Evolutionary conservation across 2,797 vertebrate species (phyloP).

Genomic region (Lagodon rhomboides): DNA sequence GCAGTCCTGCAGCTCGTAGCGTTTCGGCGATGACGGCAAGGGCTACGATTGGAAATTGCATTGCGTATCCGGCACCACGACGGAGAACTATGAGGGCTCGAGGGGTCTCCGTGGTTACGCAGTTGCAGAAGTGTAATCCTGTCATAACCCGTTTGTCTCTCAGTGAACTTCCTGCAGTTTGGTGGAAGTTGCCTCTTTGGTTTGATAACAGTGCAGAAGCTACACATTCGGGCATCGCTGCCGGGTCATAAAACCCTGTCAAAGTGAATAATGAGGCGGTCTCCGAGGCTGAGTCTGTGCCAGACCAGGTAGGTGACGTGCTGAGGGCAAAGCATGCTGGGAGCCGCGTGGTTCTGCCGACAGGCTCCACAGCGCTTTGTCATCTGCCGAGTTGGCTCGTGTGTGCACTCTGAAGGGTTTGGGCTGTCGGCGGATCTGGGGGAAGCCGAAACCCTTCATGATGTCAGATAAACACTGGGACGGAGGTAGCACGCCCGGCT

Average conservation of each 20-base stretch:
- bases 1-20: too few relatives aligned
- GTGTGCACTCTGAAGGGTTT: constrained; percentile 57
- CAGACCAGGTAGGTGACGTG: constrained; percentile 77
- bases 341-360: constrained; percentile 64
- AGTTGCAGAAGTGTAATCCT: too few relatives aligned
- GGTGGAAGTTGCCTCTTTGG: constrained; percentile 13
- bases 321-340: constrained; percentile 80
- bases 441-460: constrained; percentile 62
- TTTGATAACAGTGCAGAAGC: constrained; percentile 55
- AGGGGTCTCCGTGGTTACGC: too few relatives aligned
- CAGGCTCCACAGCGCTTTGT: constrained; percentile 68
- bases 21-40: too few relatives aligned
- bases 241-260: constrained; percentile 78
- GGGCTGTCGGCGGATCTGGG: constrained; percentile 57
- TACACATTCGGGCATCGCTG: constrained; percentile 56
- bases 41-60: too few relatives aligned
- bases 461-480: constrained; percentile 76
- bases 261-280: constrained; percentile 81
- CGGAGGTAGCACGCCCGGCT: constrained; percentile 50
- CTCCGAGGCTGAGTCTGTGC: constrained; percentile 62
- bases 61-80: too few relatives aligned
- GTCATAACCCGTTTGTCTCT: constrained; percentile 6
- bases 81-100: too few relatives aligned
- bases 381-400: constrained; percentile 68
- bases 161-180: constrained; percentile 38